A percentile compares a stretch with the other conserved stretches of the same genome.
These are phyloP conservation scores for Sipunculus nudus DNA, from an alignment of 2,888 invertebrate species.

Conservation along the genomic window DNA sequence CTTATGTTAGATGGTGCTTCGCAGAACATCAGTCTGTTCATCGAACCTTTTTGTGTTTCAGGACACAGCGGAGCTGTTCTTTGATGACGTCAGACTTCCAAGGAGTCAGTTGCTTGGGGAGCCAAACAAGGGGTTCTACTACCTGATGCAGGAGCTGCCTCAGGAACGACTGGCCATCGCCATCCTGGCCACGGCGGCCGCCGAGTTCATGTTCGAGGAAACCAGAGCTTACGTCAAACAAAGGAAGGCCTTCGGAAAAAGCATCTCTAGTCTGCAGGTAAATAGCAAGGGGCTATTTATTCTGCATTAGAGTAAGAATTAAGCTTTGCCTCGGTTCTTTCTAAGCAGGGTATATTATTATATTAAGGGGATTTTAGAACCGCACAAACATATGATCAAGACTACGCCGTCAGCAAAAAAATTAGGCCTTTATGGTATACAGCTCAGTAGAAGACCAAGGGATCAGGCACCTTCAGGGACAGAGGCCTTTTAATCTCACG, in stretches of 20 bases:
- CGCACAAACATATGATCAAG: too few relatives aligned
- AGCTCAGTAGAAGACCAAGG: too few relatives aligned
- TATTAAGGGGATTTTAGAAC: too few relatives aligned
- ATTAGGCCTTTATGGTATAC: too few relatives aligned
- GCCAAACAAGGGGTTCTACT: constrained; percentile 47
- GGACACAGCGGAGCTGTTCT: constrained; percentile 44
- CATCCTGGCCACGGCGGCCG: constrained; percentile 53
- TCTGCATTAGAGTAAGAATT: too few relatives aligned
- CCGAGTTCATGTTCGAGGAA: constrained; percentile 68
- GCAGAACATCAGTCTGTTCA: background rate
- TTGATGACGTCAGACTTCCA: constrained; percentile 41
- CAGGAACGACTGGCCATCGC: constrained; percentile 67
- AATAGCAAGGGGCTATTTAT: too few relatives aligned
- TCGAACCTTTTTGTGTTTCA: constrained; percentile 10
- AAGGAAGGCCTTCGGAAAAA: constrained; percentile 68
- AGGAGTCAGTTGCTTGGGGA: constrained; percentile 64
- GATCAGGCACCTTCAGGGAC: too few relatives aligned
- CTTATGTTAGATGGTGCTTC: background rate
- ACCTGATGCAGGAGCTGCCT: constrained; percentile 66
- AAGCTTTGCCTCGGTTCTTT: too few relatives aligned
- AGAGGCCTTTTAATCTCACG: too few relatives aligned
- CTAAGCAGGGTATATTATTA: too few relatives aligned
- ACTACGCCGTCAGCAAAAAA: too few relatives aligned
- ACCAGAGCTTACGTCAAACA: constrained; percentile 65
- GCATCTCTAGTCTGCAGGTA: constrained; percentile 65